Evolutionary conservation across 2,888 invertebrate genomes (phyloP).

Genomic region (Busseola fusca): DNA sequence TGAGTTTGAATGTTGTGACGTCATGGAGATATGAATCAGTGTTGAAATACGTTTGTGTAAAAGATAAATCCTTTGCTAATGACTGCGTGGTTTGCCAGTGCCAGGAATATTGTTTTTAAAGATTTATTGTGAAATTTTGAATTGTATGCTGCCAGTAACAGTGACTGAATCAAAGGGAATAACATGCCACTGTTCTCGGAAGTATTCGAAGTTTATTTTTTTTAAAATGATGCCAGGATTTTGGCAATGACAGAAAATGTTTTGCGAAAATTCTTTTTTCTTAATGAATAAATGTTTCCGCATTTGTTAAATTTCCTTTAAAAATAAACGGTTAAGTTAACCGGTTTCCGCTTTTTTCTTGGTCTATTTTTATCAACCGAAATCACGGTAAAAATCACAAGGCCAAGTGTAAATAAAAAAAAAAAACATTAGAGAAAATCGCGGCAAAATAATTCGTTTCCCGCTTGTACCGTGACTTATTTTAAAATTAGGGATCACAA

Average conservation of each 20-base stretch:
- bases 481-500: conserved; percentile 54
- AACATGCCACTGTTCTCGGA: neutral
- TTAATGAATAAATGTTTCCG: neutral
- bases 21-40: conserved; percentile 40
- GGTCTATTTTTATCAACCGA: conserved; percentile 5
- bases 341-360: no score
- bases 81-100: conserved; percentile 31
- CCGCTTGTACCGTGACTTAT: conserved; percentile 27
- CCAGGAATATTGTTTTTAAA: conserved; percentile 45
- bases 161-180: conserved; percentile 8
- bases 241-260: neutral
- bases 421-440: conserved; percentile 25
- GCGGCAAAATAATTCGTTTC: conserved; percentile 36
- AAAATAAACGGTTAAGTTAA: neutral
- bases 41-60: conserved; percentile 39
- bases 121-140: conserved; percentile 51
- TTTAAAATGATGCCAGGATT: neutral
- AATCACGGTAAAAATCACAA: neutral
- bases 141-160: conserved; percentile 9
- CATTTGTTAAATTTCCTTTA: neutral
- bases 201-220: neutral
- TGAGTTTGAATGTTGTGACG: conserved; percentile 37
- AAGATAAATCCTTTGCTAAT: conserved; percentile 56
- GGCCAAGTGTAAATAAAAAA: conserved; percentile 21
- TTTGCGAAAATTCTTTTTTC: neutral